Percentiles rank a stretch among this genome's conserved stretches.
These are phyloP conservation scores for Piliocolobus tephrosceles DNA, from an alignment of 2,113 vertebrate genomes.

Conservation along the genomic window DNA sequence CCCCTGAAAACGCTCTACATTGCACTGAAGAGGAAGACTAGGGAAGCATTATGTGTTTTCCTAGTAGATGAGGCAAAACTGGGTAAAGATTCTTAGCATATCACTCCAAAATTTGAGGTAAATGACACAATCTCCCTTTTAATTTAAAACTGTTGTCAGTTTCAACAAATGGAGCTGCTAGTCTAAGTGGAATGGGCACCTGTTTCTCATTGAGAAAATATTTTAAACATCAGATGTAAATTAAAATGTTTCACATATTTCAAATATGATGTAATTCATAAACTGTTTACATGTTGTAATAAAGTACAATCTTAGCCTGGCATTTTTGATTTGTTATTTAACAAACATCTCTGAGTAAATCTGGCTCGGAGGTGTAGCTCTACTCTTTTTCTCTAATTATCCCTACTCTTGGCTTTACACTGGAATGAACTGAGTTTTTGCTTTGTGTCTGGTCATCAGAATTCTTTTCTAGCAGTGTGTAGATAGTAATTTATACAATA, in stretches of 20 bases:
- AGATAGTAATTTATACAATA: background rate
- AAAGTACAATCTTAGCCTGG: slow-evolving; percentile 51
- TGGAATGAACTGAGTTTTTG: background rate
- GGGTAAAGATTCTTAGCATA: background rate
- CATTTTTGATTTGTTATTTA: slow-evolving; percentile 48
- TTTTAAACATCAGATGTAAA: slow-evolving; percentile 66
- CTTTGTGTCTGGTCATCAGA: background rate
- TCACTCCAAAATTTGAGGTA: slow-evolving; percentile 40
- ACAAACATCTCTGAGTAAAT: slow-evolving; percentile 29
- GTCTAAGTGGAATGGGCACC: slow-evolving; percentile 38
- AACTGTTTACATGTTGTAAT: slow-evolving; percentile 57
- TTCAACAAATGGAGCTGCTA: slow-evolving; percentile 26
- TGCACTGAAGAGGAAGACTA: background rate
- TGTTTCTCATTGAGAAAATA: slow-evolving; percentile 56
- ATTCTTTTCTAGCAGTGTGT: background rate
- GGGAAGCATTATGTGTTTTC: background rate
- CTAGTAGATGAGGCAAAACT: background rate
- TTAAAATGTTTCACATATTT: slow-evolving; percentile 59
- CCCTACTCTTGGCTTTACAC: background rate
- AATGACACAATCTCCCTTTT: slow-evolving; percentile 47
- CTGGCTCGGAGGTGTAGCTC: background rate
- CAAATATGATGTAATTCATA: slow-evolving; percentile 44
- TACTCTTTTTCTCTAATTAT: background rate
- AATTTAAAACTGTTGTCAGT: slow-evolving; percentile 26
- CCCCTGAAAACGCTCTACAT: background rate